These are phyloP conservation scores for Drosophila arawakana DNA, from an alignment of 1,140 invertebrate genomes.

Conservation along the genomic window DNA sequence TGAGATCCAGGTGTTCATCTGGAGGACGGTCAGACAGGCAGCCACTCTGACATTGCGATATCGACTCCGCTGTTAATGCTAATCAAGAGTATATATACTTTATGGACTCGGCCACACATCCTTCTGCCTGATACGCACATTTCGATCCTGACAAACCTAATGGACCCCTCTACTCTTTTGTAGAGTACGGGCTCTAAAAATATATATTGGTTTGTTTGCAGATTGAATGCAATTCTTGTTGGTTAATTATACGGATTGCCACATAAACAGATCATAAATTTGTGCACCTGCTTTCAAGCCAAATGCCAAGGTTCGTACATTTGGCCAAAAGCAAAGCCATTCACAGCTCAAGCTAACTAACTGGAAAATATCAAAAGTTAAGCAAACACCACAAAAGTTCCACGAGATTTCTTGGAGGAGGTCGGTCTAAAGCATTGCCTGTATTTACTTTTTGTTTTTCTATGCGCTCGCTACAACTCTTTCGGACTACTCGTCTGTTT, in stretches of 20 bases:
- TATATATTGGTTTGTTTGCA: not conserved
- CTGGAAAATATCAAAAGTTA: constrained; percentile 78
- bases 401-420: constrained; percentile 2
- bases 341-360: constrained; percentile 40
- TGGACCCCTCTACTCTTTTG: too few species aligned
- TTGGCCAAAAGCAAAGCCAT: constrained; percentile 37
- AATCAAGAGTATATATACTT: too few species aligned
- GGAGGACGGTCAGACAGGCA: too few species aligned
- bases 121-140: too few species aligned
- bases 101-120: too few species aligned
- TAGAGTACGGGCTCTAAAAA: too few species aligned
- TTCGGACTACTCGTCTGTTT: not conserved
- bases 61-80: too few species aligned
- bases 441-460: constrained; percentile 48
- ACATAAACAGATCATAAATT: constrained; percentile 38
- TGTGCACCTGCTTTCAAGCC: constrained; percentile 40
- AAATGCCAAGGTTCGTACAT: constrained; percentile 70
- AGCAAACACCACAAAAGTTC: constrained; percentile 57
- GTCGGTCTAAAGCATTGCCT: constrained; percentile 36
- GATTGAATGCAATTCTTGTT: constrained; percentile 6
- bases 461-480: constrained; percentile 39
- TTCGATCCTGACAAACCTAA: too few species aligned
- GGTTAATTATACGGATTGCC: constrained; percentile 26
- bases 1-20: too few species aligned
- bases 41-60: too few species aligned